Percentiles rank a stretch among this genome's conserved stretches.
Evolutionary conservation across 2,113 vertebrate genomes (phyloP).

Genomic region (Pterocles orientalis): DNA sequence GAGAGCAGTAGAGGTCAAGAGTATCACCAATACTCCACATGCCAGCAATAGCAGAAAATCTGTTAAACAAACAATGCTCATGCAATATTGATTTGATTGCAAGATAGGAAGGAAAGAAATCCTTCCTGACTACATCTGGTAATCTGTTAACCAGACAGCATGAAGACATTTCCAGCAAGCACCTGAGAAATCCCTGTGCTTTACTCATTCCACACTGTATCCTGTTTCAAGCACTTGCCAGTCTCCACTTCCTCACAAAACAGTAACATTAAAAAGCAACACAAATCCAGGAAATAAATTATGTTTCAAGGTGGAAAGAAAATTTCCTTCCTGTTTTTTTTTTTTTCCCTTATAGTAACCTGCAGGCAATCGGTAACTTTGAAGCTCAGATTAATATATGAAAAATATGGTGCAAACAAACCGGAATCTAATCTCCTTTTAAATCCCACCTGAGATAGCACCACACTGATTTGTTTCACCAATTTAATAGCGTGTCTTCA

Average conservation of each 20-base stretch:
- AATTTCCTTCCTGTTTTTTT: not conserved
- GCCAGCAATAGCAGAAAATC: not conserved
- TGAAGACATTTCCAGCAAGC: not conserved
- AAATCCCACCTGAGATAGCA: not conserved
- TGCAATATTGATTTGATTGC: not conserved
- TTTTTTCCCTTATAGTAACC: not conserved
- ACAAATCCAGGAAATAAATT: slow-evolving; percentile 17
- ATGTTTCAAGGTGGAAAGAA: not conserved
- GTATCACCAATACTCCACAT: not conserved
- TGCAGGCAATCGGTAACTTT: not conserved
- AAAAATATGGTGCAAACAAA: not conserved
- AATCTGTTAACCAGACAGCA: not conserved
- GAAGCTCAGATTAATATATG: not conserved
- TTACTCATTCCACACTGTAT: not conserved
- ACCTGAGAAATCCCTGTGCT: not conserved
- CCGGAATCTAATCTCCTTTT: not conserved
- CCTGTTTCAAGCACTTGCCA: slow-evolving; percentile 3
- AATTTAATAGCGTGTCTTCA: not conserved
- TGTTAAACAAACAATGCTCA: not conserved
- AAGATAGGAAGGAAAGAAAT: slow-evolving; percentile 1
- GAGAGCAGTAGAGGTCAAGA: not conserved
- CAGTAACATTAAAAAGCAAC: not conserved
- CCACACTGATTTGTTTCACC: not conserved
- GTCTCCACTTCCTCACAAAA: not conserved
- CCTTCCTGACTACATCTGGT: not conserved